Conservation (phyloP, 37 sponge, comb jelly and placozoan species). For the Amphimedon queenslandica region DNA sequence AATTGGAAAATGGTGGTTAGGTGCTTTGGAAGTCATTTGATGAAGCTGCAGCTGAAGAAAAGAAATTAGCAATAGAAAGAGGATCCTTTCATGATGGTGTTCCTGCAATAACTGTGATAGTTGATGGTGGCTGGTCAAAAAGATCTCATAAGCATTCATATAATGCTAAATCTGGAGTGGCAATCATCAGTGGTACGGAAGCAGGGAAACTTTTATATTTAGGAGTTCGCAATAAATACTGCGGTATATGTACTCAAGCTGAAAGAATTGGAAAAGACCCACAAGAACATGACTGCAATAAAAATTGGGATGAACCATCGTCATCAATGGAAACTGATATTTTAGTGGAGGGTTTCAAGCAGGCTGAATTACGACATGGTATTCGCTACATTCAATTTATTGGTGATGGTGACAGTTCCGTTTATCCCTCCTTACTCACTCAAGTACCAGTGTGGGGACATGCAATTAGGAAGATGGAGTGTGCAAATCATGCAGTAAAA, state of each 20-base stretch:
- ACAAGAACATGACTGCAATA: background rate
- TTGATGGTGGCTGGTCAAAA: conserved; percentile 60
- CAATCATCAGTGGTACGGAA: conserved; percentile 17
- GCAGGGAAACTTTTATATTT: conserved; percentile 20
- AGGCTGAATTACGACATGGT: conserved; percentile 4
- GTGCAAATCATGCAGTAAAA: conserved; percentile 23
- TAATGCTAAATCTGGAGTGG: conserved; percentile 30
- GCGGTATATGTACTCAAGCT: conserved; percentile 13
- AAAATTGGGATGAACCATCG: conserved; percentile 7
- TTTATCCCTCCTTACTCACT: background rate
- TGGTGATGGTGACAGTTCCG: conserved; percentile 30
- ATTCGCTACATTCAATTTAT: conserved; percentile 13
- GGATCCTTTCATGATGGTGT: conserved; percentile 27
- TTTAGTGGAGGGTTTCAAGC: conserved; percentile 1
- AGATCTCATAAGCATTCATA: conserved; percentile 47
- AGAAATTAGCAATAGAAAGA: conserved; percentile 24
- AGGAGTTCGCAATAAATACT: conserved; percentile 23
- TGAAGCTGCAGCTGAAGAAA: conserved; percentile 29
- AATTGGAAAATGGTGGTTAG: background rate
- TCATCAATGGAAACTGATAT: conserved; percentile 9
- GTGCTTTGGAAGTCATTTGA: background rate
- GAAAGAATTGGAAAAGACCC: background rate
- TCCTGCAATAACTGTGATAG: conserved; percentile 48
- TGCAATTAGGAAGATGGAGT: conserved; percentile 7
- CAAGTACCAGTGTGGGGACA: conserved; percentile 3